phyloP scores from a whole-genome alignment of 2,797 vertebrate genomes.

The Nannoperca australis region DNA sequence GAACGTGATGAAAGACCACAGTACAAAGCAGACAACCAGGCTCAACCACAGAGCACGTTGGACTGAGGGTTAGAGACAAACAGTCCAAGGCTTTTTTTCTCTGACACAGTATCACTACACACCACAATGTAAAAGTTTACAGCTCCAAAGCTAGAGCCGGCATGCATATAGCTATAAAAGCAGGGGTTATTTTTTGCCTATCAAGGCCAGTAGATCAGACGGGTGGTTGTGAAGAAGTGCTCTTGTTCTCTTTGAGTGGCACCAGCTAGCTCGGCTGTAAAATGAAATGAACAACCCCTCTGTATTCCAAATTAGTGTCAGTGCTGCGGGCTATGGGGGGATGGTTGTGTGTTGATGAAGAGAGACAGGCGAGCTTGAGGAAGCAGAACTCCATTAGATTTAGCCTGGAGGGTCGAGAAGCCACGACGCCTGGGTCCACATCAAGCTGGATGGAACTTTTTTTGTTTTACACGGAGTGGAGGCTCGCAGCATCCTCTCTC shows the following conservation, averaged over 20 bases:
- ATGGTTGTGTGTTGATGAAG: constrained; percentile 67
- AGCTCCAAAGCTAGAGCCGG: constrained; percentile 44
- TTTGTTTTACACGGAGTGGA: background rate
- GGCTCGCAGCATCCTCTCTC: constrained; percentile 8
- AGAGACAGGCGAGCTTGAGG: constrained; percentile 63
- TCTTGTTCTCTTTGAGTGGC: constrained; percentile 51
- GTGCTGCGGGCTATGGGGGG: constrained; percentile 59
- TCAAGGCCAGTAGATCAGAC: constrained; percentile 41
- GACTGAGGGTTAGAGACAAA: constrained; percentile 65
- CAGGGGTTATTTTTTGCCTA: constrained; percentile 32
- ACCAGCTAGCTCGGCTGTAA: constrained; percentile 49
- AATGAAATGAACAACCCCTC: constrained; percentile 65
- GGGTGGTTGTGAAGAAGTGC: constrained; percentile 13
- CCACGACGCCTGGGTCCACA: constrained; percentile 21
- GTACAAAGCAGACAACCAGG: constrained; percentile 79
- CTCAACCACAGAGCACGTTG: constrained; percentile 76
- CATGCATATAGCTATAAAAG: constrained; percentile 37
- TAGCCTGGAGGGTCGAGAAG: constrained; percentile 56
- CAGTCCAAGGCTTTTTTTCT: constrained; percentile 56
- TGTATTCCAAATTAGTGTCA: constrained; percentile 61
- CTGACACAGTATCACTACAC: constrained; percentile 57
- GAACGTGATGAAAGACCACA: constrained; percentile 83
- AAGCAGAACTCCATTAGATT: constrained; percentile 70
- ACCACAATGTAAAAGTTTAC: constrained; percentile 62
- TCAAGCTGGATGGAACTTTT: constrained; percentile 41